Percentiles rank a stretch among this genome's conserved stretches.
These are phyloP conservation scores for Synergus itoensis DNA, from an alignment of 2,888 invertebrate genomes.

Conservation along the genomic window DNA sequence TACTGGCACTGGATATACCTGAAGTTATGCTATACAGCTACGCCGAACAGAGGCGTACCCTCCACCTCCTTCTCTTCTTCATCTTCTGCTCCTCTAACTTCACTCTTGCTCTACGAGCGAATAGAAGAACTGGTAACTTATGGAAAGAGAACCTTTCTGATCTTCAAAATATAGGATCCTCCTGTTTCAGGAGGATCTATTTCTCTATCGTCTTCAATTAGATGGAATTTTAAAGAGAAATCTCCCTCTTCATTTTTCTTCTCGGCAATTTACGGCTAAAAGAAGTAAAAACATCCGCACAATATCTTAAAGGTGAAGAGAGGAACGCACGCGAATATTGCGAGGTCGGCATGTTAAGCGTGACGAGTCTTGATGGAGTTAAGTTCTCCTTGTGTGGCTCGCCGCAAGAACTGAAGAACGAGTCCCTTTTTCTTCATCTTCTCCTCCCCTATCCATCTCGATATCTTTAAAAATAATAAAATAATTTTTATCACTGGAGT, in stretches of 20 bases:
- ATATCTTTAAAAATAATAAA: background rate
- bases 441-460: constrained; percentile 43
- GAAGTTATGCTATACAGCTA: constrained; percentile 73
- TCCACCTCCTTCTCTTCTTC: constrained; percentile 36
- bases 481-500: background rate
- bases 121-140: constrained; percentile 1
- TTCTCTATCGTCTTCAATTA: no score
- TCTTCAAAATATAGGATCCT: background rate
- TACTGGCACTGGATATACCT: constrained; percentile 77
- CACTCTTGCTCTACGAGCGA: background rate
- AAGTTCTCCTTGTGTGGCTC: constrained; percentile 69
- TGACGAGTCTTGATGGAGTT: constrained; percentile 73
- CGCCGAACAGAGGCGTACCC: constrained; percentile 49
- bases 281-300: background rate
- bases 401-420: constrained; percentile 67
- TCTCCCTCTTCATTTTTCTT: no score
- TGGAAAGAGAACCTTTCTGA: background rate
- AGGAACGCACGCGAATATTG: constrained; percentile 59
- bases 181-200: background rate
- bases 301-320: background rate
- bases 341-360: constrained; percentile 71
- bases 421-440: constrained; percentile 67
- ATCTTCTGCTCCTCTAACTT: constrained; percentile 15
- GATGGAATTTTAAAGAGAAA: no score
- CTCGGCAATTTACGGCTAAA: background rate